Conservation (phyloP, 2,888 invertebrate genomes). For the Dryobotodes eremita region DNA sequence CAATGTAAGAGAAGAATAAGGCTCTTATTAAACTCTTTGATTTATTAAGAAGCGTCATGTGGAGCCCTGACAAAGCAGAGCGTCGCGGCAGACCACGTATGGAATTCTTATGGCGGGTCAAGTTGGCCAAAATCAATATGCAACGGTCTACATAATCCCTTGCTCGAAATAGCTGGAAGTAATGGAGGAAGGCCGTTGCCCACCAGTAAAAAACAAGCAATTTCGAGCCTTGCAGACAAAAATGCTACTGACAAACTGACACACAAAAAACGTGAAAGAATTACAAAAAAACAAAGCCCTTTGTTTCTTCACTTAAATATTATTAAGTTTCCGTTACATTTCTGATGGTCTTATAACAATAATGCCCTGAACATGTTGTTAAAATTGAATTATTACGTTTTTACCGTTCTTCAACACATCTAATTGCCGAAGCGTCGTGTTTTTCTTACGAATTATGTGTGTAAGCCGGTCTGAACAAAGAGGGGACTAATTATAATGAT, state of each 20-base stretch:
- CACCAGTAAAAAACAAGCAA: neutral
- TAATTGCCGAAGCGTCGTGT: conserved; percentile 52
- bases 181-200: neutral
- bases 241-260: conserved; percentile 11
- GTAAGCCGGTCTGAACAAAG: conserved; percentile 61
- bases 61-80: neutral
- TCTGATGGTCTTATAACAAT: conserved; percentile 47
- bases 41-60: neutral
- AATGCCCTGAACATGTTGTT: conserved; percentile 50
- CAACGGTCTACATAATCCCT: neutral
- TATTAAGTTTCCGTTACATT: conserved; percentile 52
- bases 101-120: neutral
- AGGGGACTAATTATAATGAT: conserved; percentile 59
- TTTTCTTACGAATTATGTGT: conserved; percentile 64
- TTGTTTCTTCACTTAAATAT: conserved; percentile 55
- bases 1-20: too few relatives aligned
- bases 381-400: conserved; percentile 61
- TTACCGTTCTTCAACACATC: conserved; percentile 60
- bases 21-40: neutral
- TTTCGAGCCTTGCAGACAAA: neutral
- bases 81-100: neutral
- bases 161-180: too few relatives aligned
- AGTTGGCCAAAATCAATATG: neutral
- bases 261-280: conserved; percentile 3
- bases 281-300: conserved; percentile 52